Base-by-base conservation (phyloP, 2,113 vertebrate species). In the Nerophis ophidion region DNA sequence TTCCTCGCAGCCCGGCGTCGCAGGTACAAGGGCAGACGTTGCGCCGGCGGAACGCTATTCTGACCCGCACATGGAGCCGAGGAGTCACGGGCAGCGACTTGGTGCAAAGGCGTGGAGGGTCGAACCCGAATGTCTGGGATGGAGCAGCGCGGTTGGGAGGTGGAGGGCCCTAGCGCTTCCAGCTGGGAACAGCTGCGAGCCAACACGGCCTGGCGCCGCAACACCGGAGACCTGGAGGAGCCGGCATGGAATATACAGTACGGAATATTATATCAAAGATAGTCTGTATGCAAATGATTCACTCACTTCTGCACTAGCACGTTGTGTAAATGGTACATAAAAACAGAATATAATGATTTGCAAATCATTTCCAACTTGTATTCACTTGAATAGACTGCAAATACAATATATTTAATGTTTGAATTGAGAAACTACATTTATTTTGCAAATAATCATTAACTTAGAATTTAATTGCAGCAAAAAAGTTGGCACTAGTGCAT, bases 111-210 rank as follows among this genome's bases (percentile, higher is more conserved):
- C 0, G 76, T 71, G 61, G 83, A 90, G 11, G 82, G 90, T 16
- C 86, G 77, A 36, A 93, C 78, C 5, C 83, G 85, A 76, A 95
- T 89, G 80, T 96, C 93, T 0, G 93, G 92, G 79, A 93, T 90
- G 5, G 70, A 80, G 38, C 75, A 68, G 62, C 83, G 91, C 42
- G 81, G 83, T 16, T 75, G 74, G 38, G 81, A 79, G 3, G 75
- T 68, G 60, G 91, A 5, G 72, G 69, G 69, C 14, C 68, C 88
- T 74, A 90, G 64, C 75, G 90, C 71, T 66, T 95, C 93, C 72
- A 98, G 81, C 49, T 94, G 92, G 61, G 95, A 93, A 79, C 96
- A 98, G 80, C 96, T 98, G 62, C 92, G 91, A 8, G 94, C 91
- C 0, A 91, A 66, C 0, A 90, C 73, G 11, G 83, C 86, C 77